Conservation (phyloP, 2,113 vertebrate genomes). For the Sialia sialis region DNA sequence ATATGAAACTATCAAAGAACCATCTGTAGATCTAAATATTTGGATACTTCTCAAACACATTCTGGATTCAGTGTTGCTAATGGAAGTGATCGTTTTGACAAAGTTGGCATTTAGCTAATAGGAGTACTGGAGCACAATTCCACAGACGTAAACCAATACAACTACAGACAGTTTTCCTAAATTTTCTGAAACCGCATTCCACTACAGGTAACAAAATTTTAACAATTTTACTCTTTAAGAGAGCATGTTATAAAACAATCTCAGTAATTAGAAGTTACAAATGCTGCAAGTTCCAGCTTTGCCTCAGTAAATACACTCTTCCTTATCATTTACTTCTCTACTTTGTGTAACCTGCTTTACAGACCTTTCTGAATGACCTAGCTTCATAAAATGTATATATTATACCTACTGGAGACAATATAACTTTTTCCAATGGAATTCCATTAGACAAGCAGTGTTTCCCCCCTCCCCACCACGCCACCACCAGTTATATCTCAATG, state of each 20-base stretch:
- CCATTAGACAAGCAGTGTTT: background rate
- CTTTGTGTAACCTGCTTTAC: background rate
- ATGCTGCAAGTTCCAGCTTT: background rate
- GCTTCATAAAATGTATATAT: background rate
- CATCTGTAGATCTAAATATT: slow-evolving; percentile 44
- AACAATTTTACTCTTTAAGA: background rate
- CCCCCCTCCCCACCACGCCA: too few relatives aligned
- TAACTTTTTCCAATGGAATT: background rate
- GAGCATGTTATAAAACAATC: background rate
- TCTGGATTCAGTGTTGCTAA: background rate
- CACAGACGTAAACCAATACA: background rate
- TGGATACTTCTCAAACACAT: background rate
- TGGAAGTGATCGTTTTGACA: background rate
- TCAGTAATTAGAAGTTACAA: background rate
- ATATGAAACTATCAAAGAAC: background rate
- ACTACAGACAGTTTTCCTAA: background rate
- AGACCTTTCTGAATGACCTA: background rate
- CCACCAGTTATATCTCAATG: background rate
- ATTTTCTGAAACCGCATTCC: background rate
- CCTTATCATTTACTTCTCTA: background rate
- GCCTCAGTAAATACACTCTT: background rate
- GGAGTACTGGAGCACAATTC: background rate
- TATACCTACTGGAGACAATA: background rate
- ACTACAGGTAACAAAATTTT: background rate
- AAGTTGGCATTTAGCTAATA: background rate